These are phyloP conservation scores for Agonopterix subpropinquella DNA, from an alignment of 2,888 invertebrate species.

Conservation along the genomic window DNA sequence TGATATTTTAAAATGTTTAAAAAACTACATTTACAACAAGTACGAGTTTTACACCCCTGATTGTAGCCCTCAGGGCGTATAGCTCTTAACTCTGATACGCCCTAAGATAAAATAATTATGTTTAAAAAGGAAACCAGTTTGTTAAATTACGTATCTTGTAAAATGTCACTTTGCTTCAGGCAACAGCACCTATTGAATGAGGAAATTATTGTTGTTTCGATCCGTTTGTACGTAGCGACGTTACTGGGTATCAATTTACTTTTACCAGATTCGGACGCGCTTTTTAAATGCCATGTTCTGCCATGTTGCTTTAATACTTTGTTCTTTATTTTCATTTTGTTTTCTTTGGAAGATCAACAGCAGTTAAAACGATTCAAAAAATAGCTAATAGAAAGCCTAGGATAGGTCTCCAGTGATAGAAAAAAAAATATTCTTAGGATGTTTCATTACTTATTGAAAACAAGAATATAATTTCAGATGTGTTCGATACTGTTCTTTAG, in stretches of 20 bases:
- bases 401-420: too few species aligned
- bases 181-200: conserved; percentile 22
- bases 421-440: too few species aligned
- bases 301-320: too few species aligned
- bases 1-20: too few species aligned
- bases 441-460: too few species aligned
- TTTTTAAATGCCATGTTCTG: background rate
- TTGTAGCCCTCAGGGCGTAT: conserved; percentile 30
- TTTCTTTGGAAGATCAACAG: too few species aligned
- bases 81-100: conserved; percentile 19
- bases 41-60: conserved; percentile 23
- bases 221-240: background rate
- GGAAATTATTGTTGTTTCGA: conserved; percentile 16
- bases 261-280: conserved; percentile 3
- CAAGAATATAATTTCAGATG: too few species aligned
- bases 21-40: too few species aligned
- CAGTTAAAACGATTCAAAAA: too few species aligned
- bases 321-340: too few species aligned
- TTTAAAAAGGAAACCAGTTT: conserved; percentile 25
- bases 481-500: too few species aligned
- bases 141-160: conserved; percentile 17
- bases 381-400: too few species aligned
- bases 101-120: conserved; percentile 28
- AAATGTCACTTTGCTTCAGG: conserved; percentile 36
- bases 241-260: conserved; percentile 17